A percentile compares a stretch with the other conserved stretches of the same genome.
phyloP scores from a whole-genome alignment of 2,888 invertebrate species.

The Slavum lentiscoides region DNA sequence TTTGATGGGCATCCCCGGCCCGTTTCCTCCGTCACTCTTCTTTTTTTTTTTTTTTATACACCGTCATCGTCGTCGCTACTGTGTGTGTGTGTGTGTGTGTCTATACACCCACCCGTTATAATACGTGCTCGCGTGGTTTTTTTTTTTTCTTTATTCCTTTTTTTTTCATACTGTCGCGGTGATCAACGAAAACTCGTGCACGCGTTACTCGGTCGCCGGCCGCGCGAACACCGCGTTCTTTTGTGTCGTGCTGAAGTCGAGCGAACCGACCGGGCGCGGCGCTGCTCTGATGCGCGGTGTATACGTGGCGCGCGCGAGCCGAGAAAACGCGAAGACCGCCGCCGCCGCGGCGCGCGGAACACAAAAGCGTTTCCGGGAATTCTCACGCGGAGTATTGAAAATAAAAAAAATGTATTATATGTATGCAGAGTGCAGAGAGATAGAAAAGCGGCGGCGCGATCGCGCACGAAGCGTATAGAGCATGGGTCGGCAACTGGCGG shows the following conservation, averaged over 20 bases:
- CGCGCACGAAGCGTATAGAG: conserved; percentile 31
- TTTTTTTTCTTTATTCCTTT: conserved; percentile 28
- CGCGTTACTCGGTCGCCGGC: conserved; percentile 7
- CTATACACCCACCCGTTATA: too few species aligned
- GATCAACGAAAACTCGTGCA: conserved; percentile 22
- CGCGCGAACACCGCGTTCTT: conserved; percentile 24
- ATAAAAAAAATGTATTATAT: not conserved
- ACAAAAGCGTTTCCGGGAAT: conserved; percentile 50
- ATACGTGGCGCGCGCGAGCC: not conserved
- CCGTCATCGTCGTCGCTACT: not conserved
- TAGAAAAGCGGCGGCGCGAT: not conserved
- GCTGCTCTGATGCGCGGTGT: too few species aligned
- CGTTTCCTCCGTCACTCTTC: not conserved
- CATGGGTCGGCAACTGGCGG: too few species aligned
- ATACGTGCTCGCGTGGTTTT: not conserved
- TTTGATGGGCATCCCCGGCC: not conserved
- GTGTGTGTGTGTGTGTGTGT: not conserved
- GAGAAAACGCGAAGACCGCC: not conserved
- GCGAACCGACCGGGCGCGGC: conserved; percentile 7
- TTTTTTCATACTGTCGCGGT: not conserved
- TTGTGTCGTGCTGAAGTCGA: conserved; percentile 26
- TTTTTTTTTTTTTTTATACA: not conserved
- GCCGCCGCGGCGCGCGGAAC: not conserved
- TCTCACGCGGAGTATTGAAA: conserved; percentile 31
- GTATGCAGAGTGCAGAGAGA: not conserved